phyloP scores from a whole-genome alignment of 2,888 invertebrate genomes.

The Tribolium freemani region DNA sequence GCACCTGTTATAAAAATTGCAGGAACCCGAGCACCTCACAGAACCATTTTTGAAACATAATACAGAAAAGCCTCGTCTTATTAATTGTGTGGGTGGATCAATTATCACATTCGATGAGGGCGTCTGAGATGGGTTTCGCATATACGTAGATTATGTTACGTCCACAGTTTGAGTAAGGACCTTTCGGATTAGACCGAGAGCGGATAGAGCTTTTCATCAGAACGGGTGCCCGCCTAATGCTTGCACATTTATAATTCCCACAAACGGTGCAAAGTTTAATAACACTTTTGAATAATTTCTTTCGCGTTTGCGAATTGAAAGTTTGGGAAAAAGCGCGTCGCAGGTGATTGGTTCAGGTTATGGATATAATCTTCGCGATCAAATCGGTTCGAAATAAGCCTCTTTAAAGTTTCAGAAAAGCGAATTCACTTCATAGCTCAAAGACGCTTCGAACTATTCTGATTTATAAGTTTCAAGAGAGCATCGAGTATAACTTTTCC shows the following conservation, averaged over 20 bases:
- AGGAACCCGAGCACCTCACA: not conserved
- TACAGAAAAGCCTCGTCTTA: not conserved
- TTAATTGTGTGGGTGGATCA: conserved; percentile 46
- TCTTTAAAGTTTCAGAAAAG: conserved; percentile 29
- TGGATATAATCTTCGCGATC: conserved; percentile 32
- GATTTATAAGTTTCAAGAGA: conserved; percentile 50
- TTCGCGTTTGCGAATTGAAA: not conserved
- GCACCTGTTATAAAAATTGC: not conserved
- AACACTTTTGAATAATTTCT: not conserved
- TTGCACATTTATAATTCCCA: not conserved
- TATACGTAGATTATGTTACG: conserved; percentile 48
- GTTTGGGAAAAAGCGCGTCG: not conserved
- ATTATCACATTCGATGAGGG: conserved; percentile 45
- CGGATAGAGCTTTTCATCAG: not conserved
- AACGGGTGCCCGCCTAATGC: not conserved
- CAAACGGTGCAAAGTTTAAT: not conserved
- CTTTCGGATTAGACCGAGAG: conserved; percentile 15
- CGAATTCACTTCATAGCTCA: conserved; percentile 35
- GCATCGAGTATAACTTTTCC: conserved; percentile 48
- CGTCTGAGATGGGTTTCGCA: conserved; percentile 41
- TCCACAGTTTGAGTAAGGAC: conserved; percentile 45
- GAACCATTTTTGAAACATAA: not conserved
- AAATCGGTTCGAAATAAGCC: conserved; percentile 27
- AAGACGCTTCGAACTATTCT: conserved; percentile 45
- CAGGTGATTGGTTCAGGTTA: not conserved